Conservation (phyloP, 2,797 vertebrate species). For the Cynodonichthys magdalenae region DNA sequence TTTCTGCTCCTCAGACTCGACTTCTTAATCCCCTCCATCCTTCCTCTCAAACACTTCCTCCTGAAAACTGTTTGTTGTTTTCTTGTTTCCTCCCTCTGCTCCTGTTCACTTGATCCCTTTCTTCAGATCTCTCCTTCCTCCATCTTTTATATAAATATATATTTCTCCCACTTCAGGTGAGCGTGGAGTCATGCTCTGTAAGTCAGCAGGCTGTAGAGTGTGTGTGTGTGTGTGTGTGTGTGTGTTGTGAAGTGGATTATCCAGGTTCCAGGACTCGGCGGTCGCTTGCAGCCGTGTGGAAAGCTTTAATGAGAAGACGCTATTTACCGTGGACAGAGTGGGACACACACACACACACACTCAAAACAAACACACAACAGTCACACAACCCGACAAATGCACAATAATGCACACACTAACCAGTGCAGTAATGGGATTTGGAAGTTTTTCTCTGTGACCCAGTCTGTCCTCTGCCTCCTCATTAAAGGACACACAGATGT, state of each 20-base stretch:
- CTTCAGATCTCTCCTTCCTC: slow-evolving; percentile 16
- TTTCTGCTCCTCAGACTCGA: neutral
- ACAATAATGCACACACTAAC: slow-evolving; percentile 49
- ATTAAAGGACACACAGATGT: slow-evolving; percentile 54
- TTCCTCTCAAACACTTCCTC: neutral
- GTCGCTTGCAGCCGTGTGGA: slow-evolving; percentile 63
- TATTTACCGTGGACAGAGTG: slow-evolving; percentile 69
- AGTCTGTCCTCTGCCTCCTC: slow-evolving; percentile 65
- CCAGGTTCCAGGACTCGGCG: slow-evolving; percentile 64
- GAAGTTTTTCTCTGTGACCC: slow-evolving; percentile 65
- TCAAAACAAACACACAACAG: slow-evolving; percentile 23
- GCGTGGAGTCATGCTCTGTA: slow-evolving; percentile 41
- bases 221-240: slow-evolving; percentile 35
- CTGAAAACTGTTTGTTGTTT: neutral
- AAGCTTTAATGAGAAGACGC: slow-evolving; percentile 77
- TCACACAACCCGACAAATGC: slow-evolving; percentile 28
- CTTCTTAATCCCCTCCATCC: slow-evolving; percentile 11
- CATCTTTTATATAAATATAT: slow-evolving; percentile 7
- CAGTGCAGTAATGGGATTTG: slow-evolving; percentile 68
- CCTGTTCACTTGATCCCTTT: neutral
- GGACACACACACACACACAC: slow-evolving; percentile 44
- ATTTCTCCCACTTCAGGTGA: slow-evolving; percentile 53
- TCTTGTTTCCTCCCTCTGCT: neutral
- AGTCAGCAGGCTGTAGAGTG: slow-evolving; percentile 49
- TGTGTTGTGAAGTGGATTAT: slow-evolving; percentile 69